Evolutionary conservation across 2,888 invertebrate genomes (phyloP), one percentile per base, ranked within the genome.

Genomic region (Dorcus parallelipipedus): DNA sequence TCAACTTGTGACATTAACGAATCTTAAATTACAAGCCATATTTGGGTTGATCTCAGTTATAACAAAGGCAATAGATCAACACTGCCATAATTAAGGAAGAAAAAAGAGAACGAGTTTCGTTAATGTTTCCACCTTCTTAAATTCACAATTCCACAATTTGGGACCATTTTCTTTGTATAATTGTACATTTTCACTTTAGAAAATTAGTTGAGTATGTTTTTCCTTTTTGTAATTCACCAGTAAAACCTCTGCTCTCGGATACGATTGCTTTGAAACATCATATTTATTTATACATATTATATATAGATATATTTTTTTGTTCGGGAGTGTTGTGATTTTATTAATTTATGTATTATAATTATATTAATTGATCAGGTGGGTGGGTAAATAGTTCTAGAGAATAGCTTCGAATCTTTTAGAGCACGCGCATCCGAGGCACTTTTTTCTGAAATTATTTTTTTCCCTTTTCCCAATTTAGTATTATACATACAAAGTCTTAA

Each of bases 51-150:
- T 45, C 23, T 45, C 45, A 10, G 23, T 43, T 56, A 48, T 17
- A 49, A 60, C 54, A 62, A 64, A 62, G 67, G 71, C 71, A 72
- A 71, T 71, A 69, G 61, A 61, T 67, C 64, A 70, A 70, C 71
- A 72, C 72, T 72, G 72, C 72, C 72, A 70, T 69, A 63, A 59
- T 61, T 33, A 49, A 49, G 23, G n/a, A 20, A 5, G 23, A 49
- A 42, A 42, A 17, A 9, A 42, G 20, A 14, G 10, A 42, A 42
- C 17, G 6, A 43, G 53, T 53, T 43, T 53, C 45, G 42, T 53
- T 53, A 53, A 53, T 42, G 53, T 53, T 42, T 52, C 10, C 51
- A 20, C 40, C 14, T 33, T 38, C 26, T 54, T 45, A 17, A 10
- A 47, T 54, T 45, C 54, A 45, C 52, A 45, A 45, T 41, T 40